Conservation (phyloP, 2,797 vertebrate species). For the Loriculus beryllinus region DNA sequence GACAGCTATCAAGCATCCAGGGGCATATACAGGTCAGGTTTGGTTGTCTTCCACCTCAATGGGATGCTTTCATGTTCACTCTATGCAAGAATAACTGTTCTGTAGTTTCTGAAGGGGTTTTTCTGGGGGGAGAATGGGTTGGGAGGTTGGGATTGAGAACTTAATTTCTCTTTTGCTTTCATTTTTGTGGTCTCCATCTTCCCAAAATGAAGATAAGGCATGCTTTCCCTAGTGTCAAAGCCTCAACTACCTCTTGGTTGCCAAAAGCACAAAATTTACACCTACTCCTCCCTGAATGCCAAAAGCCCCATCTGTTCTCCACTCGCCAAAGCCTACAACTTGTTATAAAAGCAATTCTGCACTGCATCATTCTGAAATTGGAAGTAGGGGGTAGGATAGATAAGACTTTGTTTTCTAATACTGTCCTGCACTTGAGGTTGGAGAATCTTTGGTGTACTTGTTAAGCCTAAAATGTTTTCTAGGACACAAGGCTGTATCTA, state of each 20-base stretch:
- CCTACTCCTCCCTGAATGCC: conserved; percentile 57
- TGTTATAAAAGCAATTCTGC: conserved; percentile 50
- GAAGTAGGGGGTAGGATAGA: conserved; percentile 7
- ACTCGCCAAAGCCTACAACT: conserved; percentile 50
- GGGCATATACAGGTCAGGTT: not conserved
- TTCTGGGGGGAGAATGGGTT: not conserved
- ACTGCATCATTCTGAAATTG: conserved; percentile 22
- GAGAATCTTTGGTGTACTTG: not conserved
- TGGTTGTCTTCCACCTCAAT: not conserved
- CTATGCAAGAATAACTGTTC: not conserved
- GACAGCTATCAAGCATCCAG: not conserved
- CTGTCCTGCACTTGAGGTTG: not conserved
- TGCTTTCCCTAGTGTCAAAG: conserved; percentile 51
- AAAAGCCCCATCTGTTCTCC: conserved; percentile 62
- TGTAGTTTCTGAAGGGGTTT: not conserved
- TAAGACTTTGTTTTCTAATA: not conserved
- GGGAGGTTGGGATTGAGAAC: not conserved
- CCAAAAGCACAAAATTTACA: conserved; percentile 63
- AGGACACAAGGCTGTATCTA: not conserved
- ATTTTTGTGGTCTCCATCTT: not conserved
- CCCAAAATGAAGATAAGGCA: conserved; percentile 5
- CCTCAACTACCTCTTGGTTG: conserved; percentile 51
- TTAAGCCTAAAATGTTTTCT: not conserved
- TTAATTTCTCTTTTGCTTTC: not conserved
- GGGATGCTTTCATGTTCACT: not conserved